A percentile compares a stretch with the other conserved stretches of the same genome.
These are phyloP conservation scores for Elysia crispata DNA, from an alignment of 2,888 invertebrate species.

Conservation along the genomic window DNA sequence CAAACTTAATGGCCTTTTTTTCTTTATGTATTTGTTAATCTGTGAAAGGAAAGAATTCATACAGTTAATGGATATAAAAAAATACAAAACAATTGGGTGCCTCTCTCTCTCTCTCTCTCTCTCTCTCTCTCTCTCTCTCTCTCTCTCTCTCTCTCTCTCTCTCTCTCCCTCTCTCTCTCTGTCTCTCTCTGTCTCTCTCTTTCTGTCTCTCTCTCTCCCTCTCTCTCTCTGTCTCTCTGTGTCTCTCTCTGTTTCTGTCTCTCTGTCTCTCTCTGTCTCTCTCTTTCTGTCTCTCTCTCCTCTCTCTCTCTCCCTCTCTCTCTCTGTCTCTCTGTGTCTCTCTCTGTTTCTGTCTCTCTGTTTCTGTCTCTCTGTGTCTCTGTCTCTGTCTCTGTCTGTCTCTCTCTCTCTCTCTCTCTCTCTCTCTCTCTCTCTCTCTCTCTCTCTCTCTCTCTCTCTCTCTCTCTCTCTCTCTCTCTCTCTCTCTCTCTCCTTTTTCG, in stretches of 20 bases:
- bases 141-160: not conserved
- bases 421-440: not conserved
- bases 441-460: not conserved
- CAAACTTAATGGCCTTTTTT: too few species aligned
- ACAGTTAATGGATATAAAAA: too few species aligned
- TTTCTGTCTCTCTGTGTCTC: not conserved
- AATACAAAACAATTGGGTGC: too few species aligned
- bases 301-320: not conserved
- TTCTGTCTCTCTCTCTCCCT: not conserved
- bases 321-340: not conserved
- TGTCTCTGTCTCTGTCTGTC: not conserved
- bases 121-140: constrained; percentile 23
- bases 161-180: constrained; percentile 35
- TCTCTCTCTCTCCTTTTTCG: not conserved
- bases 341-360: not conserved
- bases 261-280: constrained; percentile 14
- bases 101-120: constrained; percentile 30
- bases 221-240: constrained; percentile 1
- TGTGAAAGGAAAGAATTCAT: too few species aligned
- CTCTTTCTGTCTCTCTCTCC: not conserved
- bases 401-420: constrained; percentile 10
- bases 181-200: constrained; percentile 18
- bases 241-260: not conserved
- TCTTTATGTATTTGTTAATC: too few species aligned
- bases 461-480: constrained; percentile 6